phyloP scores from a whole-genome alignment of 2,113 vertebrate species.

The Synchiropus splendidus region DNA sequence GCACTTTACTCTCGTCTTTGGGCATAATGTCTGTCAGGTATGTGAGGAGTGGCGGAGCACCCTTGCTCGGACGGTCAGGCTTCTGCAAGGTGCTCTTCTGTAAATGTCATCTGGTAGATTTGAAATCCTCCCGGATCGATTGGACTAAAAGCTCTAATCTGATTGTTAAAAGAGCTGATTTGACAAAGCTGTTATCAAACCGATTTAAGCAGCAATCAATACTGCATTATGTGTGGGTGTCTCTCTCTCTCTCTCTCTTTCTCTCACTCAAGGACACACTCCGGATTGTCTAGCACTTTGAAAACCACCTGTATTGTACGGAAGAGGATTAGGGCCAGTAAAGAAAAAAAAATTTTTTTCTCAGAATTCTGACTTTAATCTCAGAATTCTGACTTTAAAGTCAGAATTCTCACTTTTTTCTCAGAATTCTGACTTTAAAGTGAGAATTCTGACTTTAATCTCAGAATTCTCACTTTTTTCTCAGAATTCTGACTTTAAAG shows the following conservation, averaged over 20 bases:
- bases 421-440: too few species aligned
- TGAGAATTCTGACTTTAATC: too few species aligned
- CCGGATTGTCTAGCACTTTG: slow-evolving; percentile 19
- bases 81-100: slow-evolving; percentile 33
- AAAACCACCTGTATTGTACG: slow-evolving; percentile 7
- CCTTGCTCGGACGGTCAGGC: slow-evolving; percentile 33
- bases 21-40: slow-evolving; percentile 24
- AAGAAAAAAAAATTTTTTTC: too few species aligned
- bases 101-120: slow-evolving; percentile 58
- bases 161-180: slow-evolving; percentile 75
- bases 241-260: slow-evolving; percentile 39
- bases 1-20: slow-evolving; percentile 20
- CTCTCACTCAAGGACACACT: slow-evolving; percentile 46
- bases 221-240: slow-evolving; percentile 53
- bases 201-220: slow-evolving; percentile 69
- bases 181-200: slow-evolving; percentile 74
- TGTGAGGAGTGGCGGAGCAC: slow-evolving; percentile 21
- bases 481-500: too few species aligned
- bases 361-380: too few species aligned
- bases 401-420: too few species aligned
- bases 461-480: too few species aligned
- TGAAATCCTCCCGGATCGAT: slow-evolving; percentile 60
- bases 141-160: slow-evolving; percentile 70
- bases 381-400: too few species aligned
- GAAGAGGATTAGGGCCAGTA: too few species aligned